Evolutionary conservation across 2,113 vertebrate genomes (phyloP).

Genomic region (Erythrocercus mccallii): DNA sequence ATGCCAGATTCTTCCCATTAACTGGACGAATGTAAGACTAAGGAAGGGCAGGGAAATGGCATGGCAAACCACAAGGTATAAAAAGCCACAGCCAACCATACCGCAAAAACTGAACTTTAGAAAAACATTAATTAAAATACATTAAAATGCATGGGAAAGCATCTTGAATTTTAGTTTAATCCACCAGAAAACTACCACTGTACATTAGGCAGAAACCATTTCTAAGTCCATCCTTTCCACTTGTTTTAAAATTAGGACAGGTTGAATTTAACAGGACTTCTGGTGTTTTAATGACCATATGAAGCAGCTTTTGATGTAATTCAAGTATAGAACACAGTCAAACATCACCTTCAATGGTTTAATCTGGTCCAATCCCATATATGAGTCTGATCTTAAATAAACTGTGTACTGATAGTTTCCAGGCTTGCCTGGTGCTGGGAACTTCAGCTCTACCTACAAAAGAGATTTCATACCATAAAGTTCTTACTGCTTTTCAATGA

Average conservation of each 20-base stretch:
- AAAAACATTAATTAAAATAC: background rate
- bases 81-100: background rate
- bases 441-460: constrained; percentile 95
- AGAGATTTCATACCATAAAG: background rate
- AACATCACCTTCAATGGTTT: constrained; percentile 91
- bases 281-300: background rate
- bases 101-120: background rate
- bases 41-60: background rate
- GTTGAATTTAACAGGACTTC: background rate
- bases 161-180: background rate
- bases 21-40: background rate
- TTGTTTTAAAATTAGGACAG: background rate
- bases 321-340: background rate
- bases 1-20: background rate
- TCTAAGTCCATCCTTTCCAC: background rate
- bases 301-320: background rate
- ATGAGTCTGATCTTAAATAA: constrained; percentile 95
- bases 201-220: background rate
- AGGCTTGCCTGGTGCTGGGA: constrained; percentile 95
- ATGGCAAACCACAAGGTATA: background rate
- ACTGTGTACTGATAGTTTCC: constrained; percentile 98
- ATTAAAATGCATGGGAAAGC: background rate
- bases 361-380: constrained; percentile 94
- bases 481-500: background rate
- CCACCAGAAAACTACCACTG: background rate